Percentiles rank a stretch among this genome's conserved stretches.
Evolutionary conservation across 92 coral and sea anemone species (phyloP).

Genomic region (Parazoanthus darwini): DNA sequence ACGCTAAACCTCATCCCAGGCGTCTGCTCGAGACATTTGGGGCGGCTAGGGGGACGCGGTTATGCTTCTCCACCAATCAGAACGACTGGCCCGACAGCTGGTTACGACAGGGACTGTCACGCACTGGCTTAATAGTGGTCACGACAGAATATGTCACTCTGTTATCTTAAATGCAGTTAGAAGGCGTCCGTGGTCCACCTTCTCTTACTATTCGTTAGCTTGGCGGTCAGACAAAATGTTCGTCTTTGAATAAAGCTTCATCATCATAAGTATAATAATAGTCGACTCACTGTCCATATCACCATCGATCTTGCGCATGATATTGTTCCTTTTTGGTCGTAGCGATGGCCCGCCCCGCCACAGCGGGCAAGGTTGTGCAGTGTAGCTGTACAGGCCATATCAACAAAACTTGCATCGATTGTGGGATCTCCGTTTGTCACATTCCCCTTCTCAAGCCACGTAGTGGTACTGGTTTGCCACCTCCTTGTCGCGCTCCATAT

Average conservation of each 20-base stretch:
- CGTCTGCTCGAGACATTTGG: too few species aligned
- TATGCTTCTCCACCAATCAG: neutral
- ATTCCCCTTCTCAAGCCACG: constrained; percentile 66
- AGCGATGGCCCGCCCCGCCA: neutral
- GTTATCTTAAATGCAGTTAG: neutral
- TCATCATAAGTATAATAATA: neutral
- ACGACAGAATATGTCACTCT: neutral
- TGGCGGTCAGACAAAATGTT: neutral
- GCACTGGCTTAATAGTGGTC: neutral
- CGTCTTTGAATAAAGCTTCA: constrained; percentile 2
- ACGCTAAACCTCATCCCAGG: too few species aligned
- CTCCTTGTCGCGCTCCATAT: constrained; percentile 98
- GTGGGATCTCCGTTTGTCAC: neutral
- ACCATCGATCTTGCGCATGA: neutral
- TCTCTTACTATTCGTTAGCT: neutral
- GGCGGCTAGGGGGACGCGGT: too few species aligned
- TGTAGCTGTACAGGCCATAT: constrained; percentile 9
- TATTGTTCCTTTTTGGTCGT: neutral
- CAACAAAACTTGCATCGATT: constrained; percentile 1
- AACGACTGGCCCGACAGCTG: neutral
- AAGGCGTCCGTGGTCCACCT: neutral
- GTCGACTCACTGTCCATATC: neutral
- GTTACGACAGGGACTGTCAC: too few species aligned
- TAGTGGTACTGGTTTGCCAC: constrained; percentile 95
- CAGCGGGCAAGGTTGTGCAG: neutral